Percentiles rank a stretch among this genome's conserved stretches.
phyloP scores from a whole-genome alignment of 2,888 invertebrate species.

The Agapostemon virescens region DNA sequence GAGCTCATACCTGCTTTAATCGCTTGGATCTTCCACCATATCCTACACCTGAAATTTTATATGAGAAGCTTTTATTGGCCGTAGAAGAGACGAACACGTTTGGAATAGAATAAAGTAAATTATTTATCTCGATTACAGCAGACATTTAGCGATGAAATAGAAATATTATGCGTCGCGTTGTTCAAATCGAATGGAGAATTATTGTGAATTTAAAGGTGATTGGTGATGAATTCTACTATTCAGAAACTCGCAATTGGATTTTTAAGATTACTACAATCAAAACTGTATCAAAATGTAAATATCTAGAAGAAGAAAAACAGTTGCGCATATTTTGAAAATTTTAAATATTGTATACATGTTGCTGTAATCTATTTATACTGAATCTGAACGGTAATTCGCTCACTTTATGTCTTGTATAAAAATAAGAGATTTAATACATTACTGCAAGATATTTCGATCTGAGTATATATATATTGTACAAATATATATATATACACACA shows the following conservation, averaged over 20 bases:
- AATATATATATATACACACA: constrained; percentile 24
- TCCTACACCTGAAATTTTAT: constrained; percentile 93
- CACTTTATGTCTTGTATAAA: constrained; percentile 47
- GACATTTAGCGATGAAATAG: constrained; percentile 2
- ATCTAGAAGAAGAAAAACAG: constrained; percentile 35
- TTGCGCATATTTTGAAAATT: constrained; percentile 55
- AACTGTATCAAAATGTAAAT: constrained; percentile 65
- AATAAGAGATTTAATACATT: constrained; percentile 48
- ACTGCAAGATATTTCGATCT: constrained; percentile 28
- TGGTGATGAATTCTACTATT: constrained; percentile 37
- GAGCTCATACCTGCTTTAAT: constrained; percentile 99
- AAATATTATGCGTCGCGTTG: constrained; percentile 6
- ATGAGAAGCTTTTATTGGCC: constrained; percentile 94
- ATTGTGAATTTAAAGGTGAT: constrained; percentile 27
- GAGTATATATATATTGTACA: constrained; percentile 25
- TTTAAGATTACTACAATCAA: constrained; percentile 52
- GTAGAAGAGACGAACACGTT: constrained; percentile 98
- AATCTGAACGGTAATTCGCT: constrained; percentile 34
- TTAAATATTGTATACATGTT: constrained; percentile 51
- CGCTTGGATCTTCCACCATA: constrained; percentile 97
- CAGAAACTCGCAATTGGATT: constrained; percentile 36
- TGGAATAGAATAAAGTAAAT: constrained; percentile 90
- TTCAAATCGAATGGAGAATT: constrained; percentile 22
- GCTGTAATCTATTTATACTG: constrained; percentile 52
- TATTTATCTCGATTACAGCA: constrained; percentile 39